Evolutionary conservation across 2,888 invertebrate species (phyloP).

Genomic region (Apodemia hepburni): DNA sequence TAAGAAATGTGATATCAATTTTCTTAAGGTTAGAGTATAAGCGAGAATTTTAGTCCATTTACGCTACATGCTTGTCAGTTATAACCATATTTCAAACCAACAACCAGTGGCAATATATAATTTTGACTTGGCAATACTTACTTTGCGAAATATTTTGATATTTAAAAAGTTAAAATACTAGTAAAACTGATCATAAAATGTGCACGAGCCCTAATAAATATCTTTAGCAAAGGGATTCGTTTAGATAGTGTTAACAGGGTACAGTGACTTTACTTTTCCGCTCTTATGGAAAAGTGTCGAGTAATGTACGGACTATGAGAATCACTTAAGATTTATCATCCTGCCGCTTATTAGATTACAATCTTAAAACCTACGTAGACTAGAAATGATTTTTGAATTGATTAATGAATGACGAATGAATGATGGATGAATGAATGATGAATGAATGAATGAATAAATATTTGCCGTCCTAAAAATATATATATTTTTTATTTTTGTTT

Average conservation of each 20-base stretch:
- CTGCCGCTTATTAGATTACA: background rate
- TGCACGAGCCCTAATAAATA: too few relatives aligned
- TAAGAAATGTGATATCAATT: background rate
- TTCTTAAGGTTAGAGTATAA: background rate
- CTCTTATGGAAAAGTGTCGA: background rate
- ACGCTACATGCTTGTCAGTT: too few relatives aligned
- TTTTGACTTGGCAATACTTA: too few relatives aligned
- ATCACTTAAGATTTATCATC: background rate
- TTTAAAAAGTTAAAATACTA: background rate
- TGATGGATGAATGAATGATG: too few relatives aligned
- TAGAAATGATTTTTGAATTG: background rate
- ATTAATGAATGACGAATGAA: too few relatives aligned
- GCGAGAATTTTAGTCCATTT: too few relatives aligned
- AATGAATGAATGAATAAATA: too few relatives aligned
- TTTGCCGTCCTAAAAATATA: too few relatives aligned
- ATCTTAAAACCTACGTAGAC: background rate
- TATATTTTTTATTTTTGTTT: too few relatives aligned
- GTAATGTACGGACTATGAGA: background rate
- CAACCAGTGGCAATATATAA: too few relatives aligned
- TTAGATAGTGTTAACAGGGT: conserved; percentile 1
- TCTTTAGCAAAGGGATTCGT: background rate
- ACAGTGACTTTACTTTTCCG: background rate
- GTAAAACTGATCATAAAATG: background rate
- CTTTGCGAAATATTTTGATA: too few relatives aligned
- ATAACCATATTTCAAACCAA: too few relatives aligned